Percentiles rank a stretch among this genome's conserved stretches.
phyloP scores from a whole-genome alignment of 2,797 vertebrate genomes.

The Acipenser oxyrinchus region DNA sequence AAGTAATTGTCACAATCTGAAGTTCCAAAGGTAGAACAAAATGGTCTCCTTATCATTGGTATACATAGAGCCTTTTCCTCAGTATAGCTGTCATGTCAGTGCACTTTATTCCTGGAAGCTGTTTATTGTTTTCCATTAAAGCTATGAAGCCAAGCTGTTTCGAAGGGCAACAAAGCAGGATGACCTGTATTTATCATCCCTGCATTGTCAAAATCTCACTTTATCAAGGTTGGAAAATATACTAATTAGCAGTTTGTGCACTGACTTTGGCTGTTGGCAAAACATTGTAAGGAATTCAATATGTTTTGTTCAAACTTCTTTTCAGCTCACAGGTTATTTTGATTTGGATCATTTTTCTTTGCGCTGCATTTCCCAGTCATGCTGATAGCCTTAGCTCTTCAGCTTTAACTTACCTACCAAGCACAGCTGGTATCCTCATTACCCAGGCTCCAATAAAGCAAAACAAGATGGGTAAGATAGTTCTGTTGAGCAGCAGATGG shows the following conservation, averaged over 20 bases:
- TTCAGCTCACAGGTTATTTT: too few relatives aligned
- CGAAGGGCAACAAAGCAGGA: conserved; percentile 26
- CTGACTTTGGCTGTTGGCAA: too few relatives aligned
- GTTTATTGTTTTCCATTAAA: conserved; percentile 33
- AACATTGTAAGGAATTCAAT: too few relatives aligned
- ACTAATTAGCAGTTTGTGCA: conserved; percentile 42
- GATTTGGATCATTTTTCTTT: too few relatives aligned
- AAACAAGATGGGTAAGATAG: too few relatives aligned
- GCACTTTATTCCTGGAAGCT: conserved; percentile 36
- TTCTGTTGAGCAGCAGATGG: too few relatives aligned
- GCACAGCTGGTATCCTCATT: too few relatives aligned
- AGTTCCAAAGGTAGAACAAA: neutral
- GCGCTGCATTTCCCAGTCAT: too few relatives aligned
- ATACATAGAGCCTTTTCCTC: conserved; percentile 40
- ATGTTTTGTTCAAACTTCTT: too few relatives aligned
- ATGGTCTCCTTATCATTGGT: conserved; percentile 39
- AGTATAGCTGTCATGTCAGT: conserved; percentile 40
- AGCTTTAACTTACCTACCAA: too few relatives aligned
- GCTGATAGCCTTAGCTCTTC: too few relatives aligned
- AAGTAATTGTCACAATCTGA: neutral
- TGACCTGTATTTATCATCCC: conserved; percentile 46
- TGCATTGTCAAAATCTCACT: conserved; percentile 34
- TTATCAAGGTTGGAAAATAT: conserved; percentile 36
- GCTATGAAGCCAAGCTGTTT: conserved; percentile 16
- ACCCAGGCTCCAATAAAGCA: too few relatives aligned